These are phyloP conservation scores for Benthosema pterotum DNA, from an alignment of 2,797 vertebrate species.

Conservation along the genomic window DNA sequence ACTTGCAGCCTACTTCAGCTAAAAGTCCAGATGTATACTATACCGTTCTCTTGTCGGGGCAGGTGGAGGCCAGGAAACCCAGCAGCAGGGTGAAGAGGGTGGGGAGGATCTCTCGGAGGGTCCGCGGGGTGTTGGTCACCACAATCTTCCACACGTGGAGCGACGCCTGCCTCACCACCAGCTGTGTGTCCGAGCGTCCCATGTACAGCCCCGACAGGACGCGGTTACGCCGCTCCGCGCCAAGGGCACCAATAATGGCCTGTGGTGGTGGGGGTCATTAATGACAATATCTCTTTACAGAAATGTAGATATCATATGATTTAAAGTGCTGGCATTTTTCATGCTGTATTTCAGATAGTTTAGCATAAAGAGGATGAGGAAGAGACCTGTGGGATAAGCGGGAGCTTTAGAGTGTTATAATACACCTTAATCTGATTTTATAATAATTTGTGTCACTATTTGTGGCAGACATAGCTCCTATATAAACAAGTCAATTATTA, in stretches of 20 bases:
- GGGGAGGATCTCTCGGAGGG: constrained; percentile 93
- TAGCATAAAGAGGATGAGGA: too few relatives aligned
- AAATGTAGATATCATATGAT: too few relatives aligned
- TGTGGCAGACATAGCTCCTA: too few relatives aligned
- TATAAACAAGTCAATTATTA: too few relatives aligned
- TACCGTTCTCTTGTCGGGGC: constrained; percentile 96
- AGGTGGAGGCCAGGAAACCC: constrained; percentile 96
- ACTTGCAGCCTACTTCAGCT: too few relatives aligned
- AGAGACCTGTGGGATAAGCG: too few relatives aligned
- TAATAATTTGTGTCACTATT: too few relatives aligned
- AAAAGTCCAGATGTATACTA: not conserved
- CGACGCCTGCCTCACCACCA: constrained; percentile 96
- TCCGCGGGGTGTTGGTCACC: constrained; percentile 96
- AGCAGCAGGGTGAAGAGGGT: constrained; percentile 94
- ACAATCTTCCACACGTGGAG: constrained; percentile 99
- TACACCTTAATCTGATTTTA: too few relatives aligned
- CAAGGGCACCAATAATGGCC: constrained; percentile 95
- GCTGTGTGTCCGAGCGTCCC: constrained; percentile 97
- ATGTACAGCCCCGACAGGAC: constrained; percentile 97
- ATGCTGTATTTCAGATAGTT: too few relatives aligned
- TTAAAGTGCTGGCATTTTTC: too few relatives aligned
- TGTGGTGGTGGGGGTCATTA: constrained; percentile 58
- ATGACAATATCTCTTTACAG: not conserved
- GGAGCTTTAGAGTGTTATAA: too few relatives aligned
- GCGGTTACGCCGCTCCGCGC: constrained; percentile 91